Percentiles rank a stretch among this genome's conserved stretches.
These are phyloP conservation scores for Apis cerana DNA, from an alignment of 1,140 invertebrate species.

Conservation along the genomic window DNA sequence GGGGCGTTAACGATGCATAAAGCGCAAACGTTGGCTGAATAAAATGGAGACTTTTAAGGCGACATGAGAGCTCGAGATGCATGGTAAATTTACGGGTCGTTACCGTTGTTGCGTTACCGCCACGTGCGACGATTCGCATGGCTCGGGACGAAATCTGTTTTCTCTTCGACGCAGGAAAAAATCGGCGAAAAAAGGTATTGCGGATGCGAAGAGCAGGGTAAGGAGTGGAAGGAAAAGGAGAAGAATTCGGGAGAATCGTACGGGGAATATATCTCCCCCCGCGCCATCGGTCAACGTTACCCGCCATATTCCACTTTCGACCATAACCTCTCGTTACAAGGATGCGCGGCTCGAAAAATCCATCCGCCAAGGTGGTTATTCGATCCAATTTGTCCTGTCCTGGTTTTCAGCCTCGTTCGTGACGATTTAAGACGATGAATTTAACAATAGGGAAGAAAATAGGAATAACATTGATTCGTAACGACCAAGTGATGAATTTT, in stretches of 20 bases:
- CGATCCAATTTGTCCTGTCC: neutral
- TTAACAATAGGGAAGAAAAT: neutral
- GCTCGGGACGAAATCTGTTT: conserved; percentile 54
- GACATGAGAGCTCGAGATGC: conserved; percentile 29
- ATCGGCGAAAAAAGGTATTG: neutral
- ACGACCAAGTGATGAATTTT: too few species aligned
- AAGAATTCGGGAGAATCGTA: neutral
- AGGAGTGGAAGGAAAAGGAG: neutral
- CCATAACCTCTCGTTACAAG: neutral
- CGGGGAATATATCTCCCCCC: neutral
- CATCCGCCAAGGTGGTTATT: neutral
- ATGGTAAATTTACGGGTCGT: conserved; percentile 39
- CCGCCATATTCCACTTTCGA: neutral
- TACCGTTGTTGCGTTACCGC: conserved; percentile 29
- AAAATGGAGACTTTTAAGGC: neutral
- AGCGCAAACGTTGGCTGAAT: neutral
- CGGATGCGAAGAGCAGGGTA: too few species aligned
- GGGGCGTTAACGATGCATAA: conserved; percentile 23
- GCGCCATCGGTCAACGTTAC: neutral
- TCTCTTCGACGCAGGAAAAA: conserved; percentile 7
- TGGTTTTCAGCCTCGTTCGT: too few species aligned
- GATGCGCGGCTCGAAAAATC: neutral
- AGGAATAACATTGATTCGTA: too few species aligned
- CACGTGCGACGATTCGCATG: conserved; percentile 39
- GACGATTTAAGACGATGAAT: neutral